Base-by-base conservation (phyloP, 2,888 invertebrate species). In the Rotaria sp. region DNA sequence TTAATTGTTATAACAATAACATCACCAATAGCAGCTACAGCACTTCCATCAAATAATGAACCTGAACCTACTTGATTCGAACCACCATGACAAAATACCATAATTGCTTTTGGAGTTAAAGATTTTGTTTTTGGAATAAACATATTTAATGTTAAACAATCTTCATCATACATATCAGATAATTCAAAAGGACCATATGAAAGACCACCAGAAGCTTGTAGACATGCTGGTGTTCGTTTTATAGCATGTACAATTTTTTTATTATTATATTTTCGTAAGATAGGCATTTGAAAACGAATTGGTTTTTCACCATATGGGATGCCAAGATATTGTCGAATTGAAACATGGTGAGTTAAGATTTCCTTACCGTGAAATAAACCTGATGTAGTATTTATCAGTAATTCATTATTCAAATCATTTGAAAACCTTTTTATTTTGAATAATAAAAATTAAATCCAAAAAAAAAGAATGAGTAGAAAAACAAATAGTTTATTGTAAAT, bases 261-360 rank as follows among this genome's bases (percentile, higher is more conserved):
- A 7, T n/a, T 15, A 41, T 84, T 35, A 18, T 80, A 80, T n/a
- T 11, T 10, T n/a, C 45, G 45, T 45, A 45, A 5, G 24, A 80
- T n/a, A 1, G 86, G 50, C 10, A 57, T 50, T 84, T 86, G 15
- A 52, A 86, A 86, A 35, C 85, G 57, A 7, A 38, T 15, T 35
- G 86, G 86, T 85, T 84, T 75, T 57, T 85, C 80, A 50, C 85
- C 86, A n/a, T 85, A 86, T 30, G 86, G 86, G n/a, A 86, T 74
- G 8, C 86, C 86, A 35, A 86, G 30, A 35, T 85, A 59, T 59
- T 86, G 75, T 35, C 41, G 21, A 18, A 86, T 52, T 18, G 59
- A 26, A 52, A 50, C 74, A 55, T 86, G 48, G 13, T 48, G 7
- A 80, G 85, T 45, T 11, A 13, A 55, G 1, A 85, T 45, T 85